A percentile compares a stretch with the other conserved stretches of the same genome.
Evolutionary conservation across 2,888 invertebrate species (phyloP).

Genomic region (Pandemis cinnamomeana): DNA sequence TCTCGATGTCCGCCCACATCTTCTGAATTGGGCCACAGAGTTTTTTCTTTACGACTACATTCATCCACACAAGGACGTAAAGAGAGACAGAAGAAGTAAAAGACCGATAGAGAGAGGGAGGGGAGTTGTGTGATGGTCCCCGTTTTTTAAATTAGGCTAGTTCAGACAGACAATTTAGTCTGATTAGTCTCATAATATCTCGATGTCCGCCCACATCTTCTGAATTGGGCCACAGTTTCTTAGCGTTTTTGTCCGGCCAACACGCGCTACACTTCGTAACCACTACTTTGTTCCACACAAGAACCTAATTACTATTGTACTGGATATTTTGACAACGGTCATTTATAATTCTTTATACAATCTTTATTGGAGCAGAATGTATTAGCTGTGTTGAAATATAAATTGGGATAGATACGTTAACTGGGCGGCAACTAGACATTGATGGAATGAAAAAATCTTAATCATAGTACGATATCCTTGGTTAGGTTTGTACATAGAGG

Average conservation of each 20-base stretch:
- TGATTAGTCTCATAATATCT: no score
- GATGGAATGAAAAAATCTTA: conserved; percentile 3
- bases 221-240: conserved; percentile 63
- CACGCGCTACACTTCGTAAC: conserved; percentile 74
- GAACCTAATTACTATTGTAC: conserved; percentile 81
- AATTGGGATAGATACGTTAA: conserved; percentile 26
- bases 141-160: neutral
- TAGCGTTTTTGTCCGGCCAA: conserved; percentile 73
- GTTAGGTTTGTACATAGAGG: neutral
- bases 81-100: no score
- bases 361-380: conserved; percentile 63
- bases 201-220: conserved; percentile 44
- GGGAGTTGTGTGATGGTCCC: no score
- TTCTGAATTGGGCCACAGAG: conserved; percentile 58
- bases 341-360: conserved; percentile 75
- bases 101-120: no score
- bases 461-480: conserved; percentile 4
- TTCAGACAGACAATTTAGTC: neutral
- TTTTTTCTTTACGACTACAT: conserved; percentile 71
- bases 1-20: conserved; percentile 42
- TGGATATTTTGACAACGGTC: conserved; percentile 79
- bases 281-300: conserved; percentile 76
- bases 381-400: conserved; percentile 52
- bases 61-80: conserved; percentile 80
- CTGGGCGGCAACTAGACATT: conserved; percentile 6